Conservation (phyloP, 2,888 invertebrate genomes). For the Tenthredo livida region DNA sequence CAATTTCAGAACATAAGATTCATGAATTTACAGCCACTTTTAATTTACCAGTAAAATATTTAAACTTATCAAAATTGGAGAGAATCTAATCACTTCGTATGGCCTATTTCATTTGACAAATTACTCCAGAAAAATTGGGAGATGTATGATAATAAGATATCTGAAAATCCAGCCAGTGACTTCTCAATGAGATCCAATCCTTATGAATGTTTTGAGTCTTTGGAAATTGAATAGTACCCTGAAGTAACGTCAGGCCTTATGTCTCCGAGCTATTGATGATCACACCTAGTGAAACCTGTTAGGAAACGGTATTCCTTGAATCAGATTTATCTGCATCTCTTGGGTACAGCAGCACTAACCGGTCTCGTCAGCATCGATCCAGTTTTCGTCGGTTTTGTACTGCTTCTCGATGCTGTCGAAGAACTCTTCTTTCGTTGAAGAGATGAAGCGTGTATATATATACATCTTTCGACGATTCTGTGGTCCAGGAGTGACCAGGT, state of each 20-base stretch:
- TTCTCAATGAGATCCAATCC: not conserved
- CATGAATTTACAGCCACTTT: not conserved
- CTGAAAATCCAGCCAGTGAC: not conserved
- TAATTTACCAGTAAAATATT: not conserved
- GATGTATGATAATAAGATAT: not conserved
- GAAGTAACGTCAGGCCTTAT: not conserved
- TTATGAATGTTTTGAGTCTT: not conserved
- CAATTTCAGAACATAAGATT: not conserved
- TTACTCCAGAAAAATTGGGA: not conserved
- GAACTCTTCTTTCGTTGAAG: slow-evolving; percentile 29
- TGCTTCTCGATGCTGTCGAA: slow-evolving; percentile 47
- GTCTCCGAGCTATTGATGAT: not conserved
- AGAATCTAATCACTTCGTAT: not conserved
- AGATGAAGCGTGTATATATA: not conserved
- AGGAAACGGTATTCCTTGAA: slow-evolving; percentile 24
- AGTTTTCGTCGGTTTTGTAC: slow-evolving; percentile 48
- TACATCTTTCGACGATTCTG: slow-evolving; percentile 1
- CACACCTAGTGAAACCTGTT: slow-evolving; percentile 43
- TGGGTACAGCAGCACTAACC: not conserved
- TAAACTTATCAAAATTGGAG: not conserved
- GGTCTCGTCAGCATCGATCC: slow-evolving; percentile 39
- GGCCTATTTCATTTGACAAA: not conserved
- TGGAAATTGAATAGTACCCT: not conserved
- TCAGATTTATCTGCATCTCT: slow-evolving; percentile 33
- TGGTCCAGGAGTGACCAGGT: not conserved